Percentiles rank a stretch among this genome's conserved stretches.
Evolutionary conservation across 2,113 vertebrate genomes (phyloP).

Genomic region (Suricata suricatta): DNA sequence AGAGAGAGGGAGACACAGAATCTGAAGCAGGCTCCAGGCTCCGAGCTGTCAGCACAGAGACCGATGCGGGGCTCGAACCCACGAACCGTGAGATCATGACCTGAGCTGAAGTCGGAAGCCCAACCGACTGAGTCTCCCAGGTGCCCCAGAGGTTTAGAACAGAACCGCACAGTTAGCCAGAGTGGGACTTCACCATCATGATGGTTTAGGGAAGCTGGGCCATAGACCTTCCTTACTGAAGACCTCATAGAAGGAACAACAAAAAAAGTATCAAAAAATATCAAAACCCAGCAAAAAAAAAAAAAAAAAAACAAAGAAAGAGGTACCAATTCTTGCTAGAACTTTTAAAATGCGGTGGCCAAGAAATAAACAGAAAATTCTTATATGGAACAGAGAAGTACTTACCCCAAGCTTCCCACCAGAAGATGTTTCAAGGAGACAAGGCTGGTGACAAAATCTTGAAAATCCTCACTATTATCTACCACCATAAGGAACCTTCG

Average conservation of each 20-base stretch:
- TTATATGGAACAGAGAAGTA: background rate
- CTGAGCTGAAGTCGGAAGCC: too few relatives aligned
- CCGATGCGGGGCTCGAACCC: too few relatives aligned
- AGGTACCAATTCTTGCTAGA: background rate
- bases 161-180: background rate
- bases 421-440: background rate
- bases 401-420: background rate
- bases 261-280: background rate
- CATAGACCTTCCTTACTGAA: background rate
- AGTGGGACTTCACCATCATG: background rate
- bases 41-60: too few relatives aligned
- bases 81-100: too few relatives aligned
- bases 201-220: background rate
- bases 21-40: too few relatives aligned
- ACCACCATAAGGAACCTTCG: background rate
- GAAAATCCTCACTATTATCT: background rate
- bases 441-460: background rate
- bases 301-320: background rate
- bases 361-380: background rate
- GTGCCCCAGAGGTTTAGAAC: too few relatives aligned
- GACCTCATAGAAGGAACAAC: background rate
- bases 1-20: too few relatives aligned
- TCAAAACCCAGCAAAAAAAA: background rate
- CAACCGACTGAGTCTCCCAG: too few relatives aligned
- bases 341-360: background rate